Percentiles rank a stretch among this genome's conserved stretches.
Conservation (phyloP, 2,113 vertebrate genomes). For the Leptobrachium leishanense region DNA sequence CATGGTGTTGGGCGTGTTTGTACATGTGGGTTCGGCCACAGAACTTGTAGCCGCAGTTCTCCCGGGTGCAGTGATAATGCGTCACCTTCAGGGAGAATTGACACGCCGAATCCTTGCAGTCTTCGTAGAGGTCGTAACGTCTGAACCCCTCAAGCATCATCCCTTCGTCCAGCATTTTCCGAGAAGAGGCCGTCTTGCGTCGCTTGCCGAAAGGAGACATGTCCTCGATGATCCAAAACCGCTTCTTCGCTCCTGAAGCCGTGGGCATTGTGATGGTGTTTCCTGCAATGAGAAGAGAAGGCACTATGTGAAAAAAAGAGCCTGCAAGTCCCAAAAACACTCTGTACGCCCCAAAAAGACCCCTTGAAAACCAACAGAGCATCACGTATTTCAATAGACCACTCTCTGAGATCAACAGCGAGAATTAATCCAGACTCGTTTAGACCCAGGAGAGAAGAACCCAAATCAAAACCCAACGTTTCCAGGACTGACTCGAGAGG, state of each 20-base stretch:
- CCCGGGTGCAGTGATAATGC: constrained; percentile 98
- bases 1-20: constrained; percentile 97
- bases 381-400: no score
- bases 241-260: constrained; percentile 92
- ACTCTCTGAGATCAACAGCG: no score
- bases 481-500: no score
- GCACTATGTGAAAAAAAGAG: neutral
- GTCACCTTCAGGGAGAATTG: constrained; percentile 98
- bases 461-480: no score
- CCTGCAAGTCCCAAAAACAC: no score
- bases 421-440: no score
- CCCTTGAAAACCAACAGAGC: no score
- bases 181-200: constrained; percentile 91
- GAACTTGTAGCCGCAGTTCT: constrained; percentile 98
- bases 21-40: constrained; percentile 99
- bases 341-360: no score
- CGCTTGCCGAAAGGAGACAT: constrained; percentile 97
- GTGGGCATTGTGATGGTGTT: constrained; percentile 98
- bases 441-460: no score
- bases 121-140: constrained; percentile 96
- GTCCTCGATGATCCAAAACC: constrained; percentile 99
- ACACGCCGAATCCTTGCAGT: constrained; percentile 91
- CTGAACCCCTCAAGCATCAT: constrained; percentile 99
- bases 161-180: constrained; percentile 97
- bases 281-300: constrained; percentile 62